Base-by-base conservation (phyloP, 2,888 invertebrate genomes). In the Gibbula magus region DNA sequence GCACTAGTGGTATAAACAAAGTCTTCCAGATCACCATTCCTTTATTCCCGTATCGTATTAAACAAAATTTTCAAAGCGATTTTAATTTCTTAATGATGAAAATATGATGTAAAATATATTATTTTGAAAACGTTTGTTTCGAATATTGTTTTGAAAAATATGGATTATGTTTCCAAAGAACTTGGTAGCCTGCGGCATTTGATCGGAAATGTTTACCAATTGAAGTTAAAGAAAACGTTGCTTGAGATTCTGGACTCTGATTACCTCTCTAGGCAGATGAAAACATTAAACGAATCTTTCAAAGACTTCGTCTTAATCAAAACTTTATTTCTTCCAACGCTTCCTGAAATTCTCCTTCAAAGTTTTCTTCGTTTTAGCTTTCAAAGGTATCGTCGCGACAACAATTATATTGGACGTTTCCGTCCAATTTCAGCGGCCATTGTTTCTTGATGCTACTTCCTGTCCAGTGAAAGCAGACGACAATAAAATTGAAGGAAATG, bases 401-500 rank as follows among this genome's bases (percentile, higher is more conserved):
- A 70, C 70, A 70, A 70, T 70, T 70, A 70, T 70, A 20, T 8
- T 39, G 39, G 35, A 70, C 35, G 39, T 16, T 35, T 35, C 20
- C 39, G 35, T 70, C 70, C 70, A 70, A 70, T 70, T 70, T 32
- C 8, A 18, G 35, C 39, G 18, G 70, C 70, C 70, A 70, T 70
- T 70, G 70, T 70, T 70, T 70, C 70, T 35, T 35, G 35, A 35
- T 20, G 13, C n/a, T n/a, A 70, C 70, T 70, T 70, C 70, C 70
- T 70, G 70, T 70, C 13, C 35, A 70, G 35, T 35, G 32, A 29
- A 32, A 35, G 70, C 70, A 32, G 32, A 70, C 70, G 70, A 32
- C 70, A 70, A 70, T 70, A 70, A 70, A 70, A 70, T 70, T 70
- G 32, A 39, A 70, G 35, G 70, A 35, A 70, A 70, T 70, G 70